phyloP scores from a whole-genome alignment of 2,113 vertebrate genomes.

The Hyperoodon ampullatus region DNA sequence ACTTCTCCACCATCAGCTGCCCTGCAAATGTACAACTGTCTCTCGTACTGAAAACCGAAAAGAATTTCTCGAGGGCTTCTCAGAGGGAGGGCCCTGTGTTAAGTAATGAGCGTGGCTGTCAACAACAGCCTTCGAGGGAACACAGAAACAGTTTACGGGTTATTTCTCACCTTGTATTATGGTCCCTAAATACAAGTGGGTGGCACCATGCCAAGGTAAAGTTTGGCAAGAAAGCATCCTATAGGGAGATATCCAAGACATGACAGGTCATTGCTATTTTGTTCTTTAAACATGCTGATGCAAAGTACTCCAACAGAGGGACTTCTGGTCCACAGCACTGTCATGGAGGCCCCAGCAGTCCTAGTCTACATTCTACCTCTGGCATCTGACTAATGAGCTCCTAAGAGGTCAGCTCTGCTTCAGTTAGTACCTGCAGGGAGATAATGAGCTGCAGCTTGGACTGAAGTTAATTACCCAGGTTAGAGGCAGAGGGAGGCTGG shows the following conservation, averaged over 20 bases:
- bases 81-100: not conserved
- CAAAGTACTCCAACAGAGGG: not conserved
- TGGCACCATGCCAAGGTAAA: not conserved
- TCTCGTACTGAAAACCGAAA: not conserved
- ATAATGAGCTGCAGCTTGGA: not conserved
- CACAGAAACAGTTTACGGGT: not conserved
- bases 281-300: not conserved
- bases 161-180: not conserved
- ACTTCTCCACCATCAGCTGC: not conserved
- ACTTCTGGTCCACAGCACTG: fast-evolving
- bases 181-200: not conserved
- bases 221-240: not conserved
- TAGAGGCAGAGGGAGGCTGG: not conserved
- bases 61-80: not conserved
- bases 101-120: not conserved
- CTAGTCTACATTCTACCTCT: not conserved
- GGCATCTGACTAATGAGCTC: slow-evolving; percentile 50
- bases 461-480: not conserved
- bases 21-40: not conserved
- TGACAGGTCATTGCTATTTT: not conserved
- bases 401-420: slow-evolving; percentile 34
- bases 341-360: not conserved
- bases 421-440: not conserved
- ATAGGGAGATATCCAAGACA: not conserved
- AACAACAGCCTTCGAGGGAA: not conserved